Percentiles rank a stretch among this genome's conserved stretches.
phyloP scores from a whole-genome alignment of 2,113 vertebrate species.

The Athene cunicularia region DNA sequence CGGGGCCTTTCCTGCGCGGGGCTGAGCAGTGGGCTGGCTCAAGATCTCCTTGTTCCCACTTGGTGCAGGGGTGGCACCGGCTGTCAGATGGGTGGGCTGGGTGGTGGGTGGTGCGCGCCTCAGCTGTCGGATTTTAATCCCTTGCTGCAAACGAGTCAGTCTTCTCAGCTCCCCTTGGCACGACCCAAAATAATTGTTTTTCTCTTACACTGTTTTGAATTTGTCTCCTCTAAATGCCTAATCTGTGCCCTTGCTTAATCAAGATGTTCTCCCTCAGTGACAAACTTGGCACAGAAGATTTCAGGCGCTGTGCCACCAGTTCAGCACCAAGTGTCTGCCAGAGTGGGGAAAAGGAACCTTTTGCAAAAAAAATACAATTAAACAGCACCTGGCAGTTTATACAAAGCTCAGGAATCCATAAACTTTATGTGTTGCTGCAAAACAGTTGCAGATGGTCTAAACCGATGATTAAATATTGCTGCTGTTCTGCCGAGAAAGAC shows the following conservation, averaged over 20 bases:
- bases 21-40: not conserved
- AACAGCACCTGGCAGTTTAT: conserved; percentile 63
- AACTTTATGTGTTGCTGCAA: conserved; percentile 51
- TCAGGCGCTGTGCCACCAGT: conserved; percentile 14
- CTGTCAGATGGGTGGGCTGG: not conserved
- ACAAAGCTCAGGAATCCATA: conserved; percentile 53
- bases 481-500: conserved; percentile 46
- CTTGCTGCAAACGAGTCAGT: not conserved
- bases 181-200: conserved; percentile 46
- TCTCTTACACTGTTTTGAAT: conserved; percentile 39
- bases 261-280: conserved; percentile 21
- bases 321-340: conserved; percentile 25
- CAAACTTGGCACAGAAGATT: conserved; percentile 12
- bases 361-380: conserved; percentile 22
- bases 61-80: not conserved
- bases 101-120: not conserved
- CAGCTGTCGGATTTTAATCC: not conserved
- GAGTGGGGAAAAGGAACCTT: conserved; percentile 14
- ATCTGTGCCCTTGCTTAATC: conserved; percentile 53
- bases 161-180: not conserved
- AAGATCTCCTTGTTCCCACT: not conserved
- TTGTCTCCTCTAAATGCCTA: conserved; percentile 48
- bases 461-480: conserved; percentile 65
- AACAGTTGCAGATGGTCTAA: conserved; percentile 75
- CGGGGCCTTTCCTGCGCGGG: not conserved